Evolutionary conservation across 2,888 invertebrate species (phyloP).

Genomic region (Onthophagus sagittarius): DNA sequence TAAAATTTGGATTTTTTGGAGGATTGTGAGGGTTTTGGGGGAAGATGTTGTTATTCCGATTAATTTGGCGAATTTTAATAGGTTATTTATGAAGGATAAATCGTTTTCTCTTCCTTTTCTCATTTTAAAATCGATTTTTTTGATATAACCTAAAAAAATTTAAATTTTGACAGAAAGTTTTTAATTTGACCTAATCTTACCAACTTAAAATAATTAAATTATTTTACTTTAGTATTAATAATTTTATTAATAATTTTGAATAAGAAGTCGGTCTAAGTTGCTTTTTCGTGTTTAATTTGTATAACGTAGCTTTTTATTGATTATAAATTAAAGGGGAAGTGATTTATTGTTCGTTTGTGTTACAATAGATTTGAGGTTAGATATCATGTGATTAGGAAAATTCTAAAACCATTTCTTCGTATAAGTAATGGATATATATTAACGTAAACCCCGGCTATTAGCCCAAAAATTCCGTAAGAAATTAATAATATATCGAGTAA

Average conservation of each 20-base stretch:
- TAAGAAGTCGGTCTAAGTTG: too few species aligned
- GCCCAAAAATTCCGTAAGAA: not conserved
- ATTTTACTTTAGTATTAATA: too few species aligned
- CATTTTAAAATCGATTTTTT: not conserved
- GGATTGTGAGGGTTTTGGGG: not conserved
- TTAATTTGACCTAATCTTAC: not conserved
- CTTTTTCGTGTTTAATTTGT: too few species aligned
- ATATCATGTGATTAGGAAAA: too few species aligned
- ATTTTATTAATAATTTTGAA: too few species aligned
- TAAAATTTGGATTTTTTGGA: not conserved
- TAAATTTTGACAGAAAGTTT: not conserved
- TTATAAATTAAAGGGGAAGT: too few species aligned
- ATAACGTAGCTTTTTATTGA: too few species aligned
- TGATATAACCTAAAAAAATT: not conserved
- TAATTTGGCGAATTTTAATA: not conserved
- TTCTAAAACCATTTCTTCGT: not conserved
- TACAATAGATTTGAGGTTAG: too few species aligned
- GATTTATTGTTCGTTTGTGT: too few species aligned
- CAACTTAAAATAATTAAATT: too few species aligned
- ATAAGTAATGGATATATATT: not conserved
- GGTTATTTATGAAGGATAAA: not conserved
- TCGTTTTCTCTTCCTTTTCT: not conserved
- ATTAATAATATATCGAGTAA: not conserved
- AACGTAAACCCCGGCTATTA: not conserved
- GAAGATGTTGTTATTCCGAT: not conserved